A percentile compares a stretch with the other conserved stretches of the same genome.
phyloP scores from a whole-genome alignment of 2,888 invertebrate genomes.

The Ypsolopha sequella region DNA sequence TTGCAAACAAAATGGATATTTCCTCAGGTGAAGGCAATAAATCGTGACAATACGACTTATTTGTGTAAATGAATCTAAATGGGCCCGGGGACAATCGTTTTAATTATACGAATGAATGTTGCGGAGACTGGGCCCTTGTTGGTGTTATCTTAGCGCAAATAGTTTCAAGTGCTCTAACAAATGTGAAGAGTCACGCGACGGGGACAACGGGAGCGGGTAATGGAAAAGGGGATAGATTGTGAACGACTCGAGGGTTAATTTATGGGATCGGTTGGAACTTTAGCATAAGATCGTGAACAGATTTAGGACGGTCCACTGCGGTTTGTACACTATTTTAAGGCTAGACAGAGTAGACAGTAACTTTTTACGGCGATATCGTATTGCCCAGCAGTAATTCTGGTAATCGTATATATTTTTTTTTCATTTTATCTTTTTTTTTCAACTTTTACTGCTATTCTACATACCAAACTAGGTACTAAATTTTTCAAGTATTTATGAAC shows the following conservation, averaged over 20 bases:
- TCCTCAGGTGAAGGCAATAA: constrained; percentile 19
- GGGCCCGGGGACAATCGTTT: constrained; percentile 30
- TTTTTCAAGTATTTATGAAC: too few relatives aligned
- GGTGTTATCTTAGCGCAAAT: constrained; percentile 33
- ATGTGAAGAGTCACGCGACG: constrained; percentile 59
- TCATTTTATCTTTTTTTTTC: too few relatives aligned
- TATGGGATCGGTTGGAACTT: constrained; percentile 6
- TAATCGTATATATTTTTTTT: too few relatives aligned
- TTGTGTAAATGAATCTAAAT: constrained; percentile 30
- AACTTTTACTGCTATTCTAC: too few relatives aligned
- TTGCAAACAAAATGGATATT: constrained; percentile 3
- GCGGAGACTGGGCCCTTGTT: constrained; percentile 23
- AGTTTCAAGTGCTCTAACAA: constrained; percentile 36
- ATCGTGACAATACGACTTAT: constrained; percentile 26
- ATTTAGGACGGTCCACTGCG: too few relatives aligned
- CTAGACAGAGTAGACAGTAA: too few relatives aligned
- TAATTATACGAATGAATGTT: constrained; percentile 37
- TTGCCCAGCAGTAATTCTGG: too few relatives aligned
- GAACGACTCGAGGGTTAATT: constrained; percentile 3
- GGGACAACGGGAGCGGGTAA: constrained; percentile 5
- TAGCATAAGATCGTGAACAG: too few relatives aligned
- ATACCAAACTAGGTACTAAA: too few relatives aligned
- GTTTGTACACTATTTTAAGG: too few relatives aligned
- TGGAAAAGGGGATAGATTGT: neutral
- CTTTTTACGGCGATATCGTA: too few relatives aligned